Evolutionary conservation across 1,140 invertebrate genomes (phyloP).

Genomic region (Aphaenogaster rudis): DNA sequence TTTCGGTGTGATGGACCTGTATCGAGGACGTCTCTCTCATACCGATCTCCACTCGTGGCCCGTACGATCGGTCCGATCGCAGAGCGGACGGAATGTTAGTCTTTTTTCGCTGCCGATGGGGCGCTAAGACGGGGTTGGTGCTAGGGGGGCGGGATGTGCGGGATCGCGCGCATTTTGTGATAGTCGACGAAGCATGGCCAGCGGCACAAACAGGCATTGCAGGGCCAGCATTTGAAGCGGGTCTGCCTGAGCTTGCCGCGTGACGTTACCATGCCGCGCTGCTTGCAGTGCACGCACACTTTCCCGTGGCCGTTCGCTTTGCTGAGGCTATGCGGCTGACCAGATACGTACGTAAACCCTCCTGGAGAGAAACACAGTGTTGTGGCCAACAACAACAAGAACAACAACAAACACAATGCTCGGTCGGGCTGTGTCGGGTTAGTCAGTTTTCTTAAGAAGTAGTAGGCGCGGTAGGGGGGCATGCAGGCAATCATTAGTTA

Average conservation of each 20-base stretch:
- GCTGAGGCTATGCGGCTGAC: constrained; percentile 87
- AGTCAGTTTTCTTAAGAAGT: constrained; percentile 81
- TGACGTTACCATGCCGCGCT: constrained; percentile 86
- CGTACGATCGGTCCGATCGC: constrained; percentile 14
- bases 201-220: constrained; percentile 87
- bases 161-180: constrained; percentile 85
- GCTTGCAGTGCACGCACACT: constrained; percentile 87
- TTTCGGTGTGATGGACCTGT: constrained; percentile 17
- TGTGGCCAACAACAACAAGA: constrained; percentile 50
- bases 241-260: constrained; percentile 87
- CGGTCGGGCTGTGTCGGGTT: constrained; percentile 83
- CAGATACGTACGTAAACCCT: constrained; percentile 86
- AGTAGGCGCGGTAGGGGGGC: constrained; percentile 74
- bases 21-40: not conserved
- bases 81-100: constrained; percentile 28
- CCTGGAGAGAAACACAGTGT: constrained; percentile 84
- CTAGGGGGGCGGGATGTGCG: constrained; percentile 86
- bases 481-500: constrained; percentile 86
- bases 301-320: constrained; percentile 87
- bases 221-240: constrained; percentile 87
- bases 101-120: constrained; percentile 24
- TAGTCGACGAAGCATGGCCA: constrained; percentile 87
- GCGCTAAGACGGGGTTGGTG: constrained; percentile 80
- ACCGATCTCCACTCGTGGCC: not conserved
- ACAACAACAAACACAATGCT: constrained; percentile 54